Evolutionary conservation across 2,888 invertebrate species (phyloP).

Genomic region (Ditylenchus weischeri): DNA sequence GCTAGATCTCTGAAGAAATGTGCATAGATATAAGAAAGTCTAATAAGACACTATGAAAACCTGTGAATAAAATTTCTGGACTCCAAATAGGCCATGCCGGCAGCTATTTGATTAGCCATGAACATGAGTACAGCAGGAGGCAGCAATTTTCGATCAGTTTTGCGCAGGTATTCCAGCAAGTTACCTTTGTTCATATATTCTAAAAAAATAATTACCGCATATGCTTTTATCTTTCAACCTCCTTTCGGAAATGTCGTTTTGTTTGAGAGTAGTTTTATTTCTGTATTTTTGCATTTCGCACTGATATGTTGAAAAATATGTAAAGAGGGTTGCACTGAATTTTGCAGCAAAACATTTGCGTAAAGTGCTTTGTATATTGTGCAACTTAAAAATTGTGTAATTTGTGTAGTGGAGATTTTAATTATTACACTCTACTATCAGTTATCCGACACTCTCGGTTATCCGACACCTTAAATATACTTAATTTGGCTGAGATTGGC

Average conservation of each 20-base stretch:
- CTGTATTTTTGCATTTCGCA: no score
- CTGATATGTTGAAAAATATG: no score
- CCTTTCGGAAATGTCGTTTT: neutral
- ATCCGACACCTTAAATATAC: no score
- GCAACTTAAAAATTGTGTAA: no score
- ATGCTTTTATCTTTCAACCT: no score
- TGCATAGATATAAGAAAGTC: neutral
- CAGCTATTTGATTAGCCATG: constrained; percentile 99
- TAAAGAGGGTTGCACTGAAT: no score
- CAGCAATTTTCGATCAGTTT: constrained; percentile 67
- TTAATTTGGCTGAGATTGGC: no score
- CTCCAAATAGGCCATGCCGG: constrained; percentile 97
- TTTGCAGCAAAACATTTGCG: neutral
- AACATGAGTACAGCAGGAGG: constrained; percentile 94
- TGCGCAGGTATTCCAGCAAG: constrained; percentile 87
- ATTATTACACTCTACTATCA: no score
- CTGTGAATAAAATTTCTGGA: constrained; percentile 89
- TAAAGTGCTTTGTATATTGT: neutral
- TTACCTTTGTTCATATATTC: constrained; percentile 87
- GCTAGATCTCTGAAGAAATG: constrained; percentile 77
- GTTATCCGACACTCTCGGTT: no score
- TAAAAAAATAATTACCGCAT: neutral
- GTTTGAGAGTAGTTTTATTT: no score
- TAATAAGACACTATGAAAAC: constrained; percentile 50
- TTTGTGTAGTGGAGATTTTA: no score